Base-by-base conservation (phyloP, 2,888 invertebrate species). In the Platycheirus rosarum region DNA sequence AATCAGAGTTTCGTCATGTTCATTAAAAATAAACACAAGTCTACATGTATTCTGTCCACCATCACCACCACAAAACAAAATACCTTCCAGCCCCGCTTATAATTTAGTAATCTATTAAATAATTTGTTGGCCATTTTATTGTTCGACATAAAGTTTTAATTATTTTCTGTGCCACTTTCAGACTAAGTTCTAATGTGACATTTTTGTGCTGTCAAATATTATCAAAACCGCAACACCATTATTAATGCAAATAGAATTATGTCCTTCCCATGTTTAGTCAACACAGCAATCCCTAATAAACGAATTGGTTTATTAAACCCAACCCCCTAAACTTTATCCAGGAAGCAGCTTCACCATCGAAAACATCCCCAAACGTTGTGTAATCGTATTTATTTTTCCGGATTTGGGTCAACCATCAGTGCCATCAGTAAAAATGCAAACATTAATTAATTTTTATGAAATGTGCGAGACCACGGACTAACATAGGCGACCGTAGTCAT, bases 361-460 rank as follows among this genome's bases (percentile, higher is more conserved):
- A n/a, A n/a, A n/a, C n/a, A n/a, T n/a, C n/a, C n/a, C n/a, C n/a
- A n/a, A n/a, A n/a, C n/a, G 1, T 8, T 32, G 4, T 8, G 7
- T 8, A 7, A 32, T 32, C 5, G 29, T 32, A 32, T 32, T 32
- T 8, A 32, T 32, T 2, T 32, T 32, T 5, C 13, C 20, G 57
- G 32, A 74, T 74, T 78, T 37, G 51, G 73, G 74, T 62, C 78
- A 78, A 48, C 75, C 55, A 44, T 57, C 74, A 74, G 70, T 42
- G 46, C 23, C 63, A 70, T 74, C 74, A 79, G 68, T 63, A 69
- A 79, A 74, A 74, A 74, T 65, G 57, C 62, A 75, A 75, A 69
- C 63, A 75, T 79, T 79, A 79, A 79, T 79, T 79, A 79, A 79
- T 79, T 75, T 75, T 69, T 63, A 69, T 69, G 69, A 74, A 79